Base-by-base conservation (phyloP, 35 echinoderm and acorn worm species). In the Ophioderma brevispina region DNA sequence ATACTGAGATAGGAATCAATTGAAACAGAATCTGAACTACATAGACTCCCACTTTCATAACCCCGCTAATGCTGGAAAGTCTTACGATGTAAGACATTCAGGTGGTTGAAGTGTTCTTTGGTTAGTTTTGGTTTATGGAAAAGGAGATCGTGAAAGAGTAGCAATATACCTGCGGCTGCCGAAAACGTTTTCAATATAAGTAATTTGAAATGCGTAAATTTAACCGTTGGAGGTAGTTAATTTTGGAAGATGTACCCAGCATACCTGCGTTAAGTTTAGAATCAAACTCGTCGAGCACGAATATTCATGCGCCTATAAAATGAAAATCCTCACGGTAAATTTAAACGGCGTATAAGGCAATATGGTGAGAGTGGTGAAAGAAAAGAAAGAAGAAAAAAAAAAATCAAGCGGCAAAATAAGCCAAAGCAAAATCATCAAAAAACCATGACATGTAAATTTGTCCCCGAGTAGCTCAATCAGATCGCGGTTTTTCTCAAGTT, bases 401-500 rank as follows among this genome's bases (percentile, higher is more conserved):
- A 70, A 25, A 70, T 70, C 46, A 25, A 6, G 59, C 59, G 59
- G 28, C 28, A 70, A 30, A 70, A 70, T 70, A 70, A 70, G 59
- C 59, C 23, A 70, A 70, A 70, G 21, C 23, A 70, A 70, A 70
- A 25, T 70, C 59, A 70, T 70, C 59, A 25, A 25, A 18, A 2
- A 70, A 70, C 6, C 59, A 70, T 70, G 59, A 70, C 59, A 70
- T 70, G 59, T 70, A 70, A 70, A 70, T 70, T 70, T 70, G 59
- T 70, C 59, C 59, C 59, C 59, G 28, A 70, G 59, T 70, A 70
- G 15, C 59, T 25, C 15, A 1, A 18, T 70, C 59, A 70, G 59
- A 3, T 70, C 41, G 10, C 23, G 28, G 15, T 70, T 70, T 70
- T 70, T 70, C 59, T 70, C 23, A 6, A 70, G 10, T 70, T 70